A percentile compares a stretch with the other conserved stretches of the same genome.
These are phyloP conservation scores for Pongo abelii DNA, from an alignment of 2,113 vertebrate genomes.

Conservation along the genomic window DNA sequence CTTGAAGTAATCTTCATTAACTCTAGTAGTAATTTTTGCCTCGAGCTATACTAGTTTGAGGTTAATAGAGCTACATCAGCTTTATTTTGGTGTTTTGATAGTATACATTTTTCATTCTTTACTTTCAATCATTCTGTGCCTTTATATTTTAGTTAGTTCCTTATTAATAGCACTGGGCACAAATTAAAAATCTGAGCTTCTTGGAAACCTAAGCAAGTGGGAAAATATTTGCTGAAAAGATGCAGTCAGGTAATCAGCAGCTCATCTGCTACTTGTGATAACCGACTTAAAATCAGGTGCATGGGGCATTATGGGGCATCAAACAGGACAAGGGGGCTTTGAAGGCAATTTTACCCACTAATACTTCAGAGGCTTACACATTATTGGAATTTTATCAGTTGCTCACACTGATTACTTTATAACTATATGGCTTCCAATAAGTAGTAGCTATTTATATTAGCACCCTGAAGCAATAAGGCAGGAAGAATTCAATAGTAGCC, in stretches of 20 bases:
- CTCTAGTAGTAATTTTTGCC: background rate
- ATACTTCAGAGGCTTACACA: background rate
- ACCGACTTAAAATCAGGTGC: background rate
- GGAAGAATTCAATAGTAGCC: background rate
- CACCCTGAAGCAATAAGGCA: background rate
- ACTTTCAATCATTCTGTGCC: background rate
- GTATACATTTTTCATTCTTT: background rate
- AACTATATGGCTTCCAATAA: background rate
- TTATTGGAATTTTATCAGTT: background rate
- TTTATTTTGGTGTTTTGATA: background rate
- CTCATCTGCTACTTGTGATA: background rate
- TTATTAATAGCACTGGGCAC: background rate
- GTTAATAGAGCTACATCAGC: background rate
- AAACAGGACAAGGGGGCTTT: background rate
- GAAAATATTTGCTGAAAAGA: background rate
- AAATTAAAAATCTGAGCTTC: background rate
- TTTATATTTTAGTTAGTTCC: background rate
- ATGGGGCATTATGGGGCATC: background rate
- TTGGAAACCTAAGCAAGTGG: background rate
- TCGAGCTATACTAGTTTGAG: background rate
- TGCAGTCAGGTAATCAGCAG: background rate
- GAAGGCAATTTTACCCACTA: background rate
- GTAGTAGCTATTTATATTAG: background rate
- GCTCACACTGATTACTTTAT: background rate
- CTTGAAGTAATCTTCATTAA: background rate